Percentiles rank a stretch among this genome's conserved stretches.
Evolutionary conservation across 2,797 vertebrate species (phyloP).

Genomic region (Balearica regulorum): DNA sequence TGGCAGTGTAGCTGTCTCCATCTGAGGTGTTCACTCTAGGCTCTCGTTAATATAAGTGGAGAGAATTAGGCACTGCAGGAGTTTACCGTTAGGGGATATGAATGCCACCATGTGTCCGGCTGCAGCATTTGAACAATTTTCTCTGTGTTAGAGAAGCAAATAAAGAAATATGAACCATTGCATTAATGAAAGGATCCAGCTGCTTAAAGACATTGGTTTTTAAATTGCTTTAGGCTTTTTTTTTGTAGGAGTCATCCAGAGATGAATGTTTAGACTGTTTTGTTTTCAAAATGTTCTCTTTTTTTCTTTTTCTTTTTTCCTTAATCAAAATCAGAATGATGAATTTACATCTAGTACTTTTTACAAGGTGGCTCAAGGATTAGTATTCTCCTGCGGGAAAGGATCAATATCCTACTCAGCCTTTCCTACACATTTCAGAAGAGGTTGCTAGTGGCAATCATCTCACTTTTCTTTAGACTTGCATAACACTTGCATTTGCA

Average conservation of each 20-base stretch:
- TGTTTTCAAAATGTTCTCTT: background rate
- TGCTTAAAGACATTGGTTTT: background rate
- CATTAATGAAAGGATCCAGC: background rate
- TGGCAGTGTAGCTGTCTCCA: background rate
- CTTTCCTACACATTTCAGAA: background rate
- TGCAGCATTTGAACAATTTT: background rate
- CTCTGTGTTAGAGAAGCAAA: background rate
- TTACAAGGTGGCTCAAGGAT: background rate
- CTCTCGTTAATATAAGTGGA: background rate
- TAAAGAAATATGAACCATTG: background rate
- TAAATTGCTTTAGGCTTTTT: background rate
- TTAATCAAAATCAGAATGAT: background rate
- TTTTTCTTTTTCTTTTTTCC: background rate
- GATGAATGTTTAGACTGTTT: background rate
- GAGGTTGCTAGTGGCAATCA: background rate
- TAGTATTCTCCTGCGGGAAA: background rate
- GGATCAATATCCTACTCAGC: background rate
- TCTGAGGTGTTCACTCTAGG: background rate
- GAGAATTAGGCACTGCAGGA: background rate
- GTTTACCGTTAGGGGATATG: background rate
- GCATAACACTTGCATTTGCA: background rate
- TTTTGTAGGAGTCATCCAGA: background rate
- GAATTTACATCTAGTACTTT: background rate
- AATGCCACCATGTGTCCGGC: background rate
- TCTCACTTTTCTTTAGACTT: background rate